These are phyloP conservation scores for Lasius fuliginosus DNA, from an alignment of 2,888 invertebrate genomes.

Conservation along the genomic window DNA sequence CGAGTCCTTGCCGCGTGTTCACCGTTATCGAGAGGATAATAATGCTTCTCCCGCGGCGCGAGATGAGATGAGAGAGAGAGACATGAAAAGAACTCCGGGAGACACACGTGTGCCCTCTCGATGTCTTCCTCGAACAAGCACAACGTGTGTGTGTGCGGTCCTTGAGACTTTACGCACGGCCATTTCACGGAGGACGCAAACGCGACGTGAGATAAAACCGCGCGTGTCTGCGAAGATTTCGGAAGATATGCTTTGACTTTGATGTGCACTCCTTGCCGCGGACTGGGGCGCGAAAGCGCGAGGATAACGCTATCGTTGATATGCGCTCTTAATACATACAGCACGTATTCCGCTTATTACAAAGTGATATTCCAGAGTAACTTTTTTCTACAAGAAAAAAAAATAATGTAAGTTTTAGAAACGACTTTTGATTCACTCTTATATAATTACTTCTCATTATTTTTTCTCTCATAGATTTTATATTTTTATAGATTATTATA, in stretches of 20 bases:
- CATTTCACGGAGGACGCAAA: constrained; percentile 54
- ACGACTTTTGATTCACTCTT: not conserved
- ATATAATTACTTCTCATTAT: not conserved
- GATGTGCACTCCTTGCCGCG: not conserved
- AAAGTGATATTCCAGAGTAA: not conserved
- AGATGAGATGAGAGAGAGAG: constrained; percentile 32
- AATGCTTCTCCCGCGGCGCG: constrained; percentile 51
- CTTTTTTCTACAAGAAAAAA: not conserved
- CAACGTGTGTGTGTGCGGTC: constrained; percentile 10
- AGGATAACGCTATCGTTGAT: constrained; percentile 34
- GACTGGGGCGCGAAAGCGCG: not conserved
- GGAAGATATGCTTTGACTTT: constrained; percentile 22
- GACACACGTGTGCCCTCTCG: constrained; percentile 59
- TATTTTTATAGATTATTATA: not conserved
- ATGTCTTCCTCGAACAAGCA: constrained; percentile 58
- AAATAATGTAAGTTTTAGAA: not conserved
- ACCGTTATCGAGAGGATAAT: constrained; percentile 69
- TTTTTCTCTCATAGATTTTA: not conserved
- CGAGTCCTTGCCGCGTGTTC: constrained; percentile 29
- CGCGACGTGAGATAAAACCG: constrained; percentile 21
- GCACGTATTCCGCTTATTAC: not conserved
- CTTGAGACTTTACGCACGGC: constrained; percentile 44
- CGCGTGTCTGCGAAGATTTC: constrained; percentile 22
- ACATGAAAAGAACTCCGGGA: constrained; percentile 42
- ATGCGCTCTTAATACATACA: not conserved